Base-by-base conservation (phyloP, 1,140 invertebrate genomes). In the Bacillus rossius region DNA sequence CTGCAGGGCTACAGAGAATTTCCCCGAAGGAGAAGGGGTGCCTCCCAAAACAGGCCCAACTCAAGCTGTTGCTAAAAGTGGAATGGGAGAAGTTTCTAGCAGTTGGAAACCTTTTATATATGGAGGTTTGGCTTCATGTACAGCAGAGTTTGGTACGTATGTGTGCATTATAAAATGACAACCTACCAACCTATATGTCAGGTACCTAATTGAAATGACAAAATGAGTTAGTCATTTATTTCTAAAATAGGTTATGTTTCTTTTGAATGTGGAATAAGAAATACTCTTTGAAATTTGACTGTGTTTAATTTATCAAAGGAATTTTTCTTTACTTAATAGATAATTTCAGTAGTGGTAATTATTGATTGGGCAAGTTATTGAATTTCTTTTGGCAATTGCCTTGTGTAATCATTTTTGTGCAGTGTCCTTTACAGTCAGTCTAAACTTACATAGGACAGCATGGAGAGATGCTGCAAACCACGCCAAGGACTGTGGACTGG, bases 31-130 rank as follows among this genome's bases (percentile, higher is more conserved):
- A 50, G 25, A 3, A n/a, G 48, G 48, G 48, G 48, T 50, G 48
- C 10, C 48, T 25, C 48, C 48, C 48, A 50, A 10, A 29, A 29
- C 48, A 50, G 48, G 25, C 25, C 20, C 16, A 14, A 38, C 26
- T 53, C 26, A 57, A 57, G 25, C 41, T 47, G 23, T 47, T n/a
- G 23, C 20, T 20, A n/a, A 51, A 41, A 42, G n/a, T 52, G 73
- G 66, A 54, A 83, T 83, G 81, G 80, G 77, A 77, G 77, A 79
- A 71, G 77, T 77, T 68, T 4, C 29, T 34, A 10, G 29, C 10
- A 82, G 85, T 71, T 87, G 92, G 92, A 84, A 88, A 78, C 92
- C 91, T 68, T 97, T 97, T 81, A 76, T 95, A 67, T 96, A 94
- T 81, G 94, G 94, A 71, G 90, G 94, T 60, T 72, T 96, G 64